Base-by-base conservation (phyloP, 2,113 vertebrate genomes). In the Hemichromis elongatus region DNA sequence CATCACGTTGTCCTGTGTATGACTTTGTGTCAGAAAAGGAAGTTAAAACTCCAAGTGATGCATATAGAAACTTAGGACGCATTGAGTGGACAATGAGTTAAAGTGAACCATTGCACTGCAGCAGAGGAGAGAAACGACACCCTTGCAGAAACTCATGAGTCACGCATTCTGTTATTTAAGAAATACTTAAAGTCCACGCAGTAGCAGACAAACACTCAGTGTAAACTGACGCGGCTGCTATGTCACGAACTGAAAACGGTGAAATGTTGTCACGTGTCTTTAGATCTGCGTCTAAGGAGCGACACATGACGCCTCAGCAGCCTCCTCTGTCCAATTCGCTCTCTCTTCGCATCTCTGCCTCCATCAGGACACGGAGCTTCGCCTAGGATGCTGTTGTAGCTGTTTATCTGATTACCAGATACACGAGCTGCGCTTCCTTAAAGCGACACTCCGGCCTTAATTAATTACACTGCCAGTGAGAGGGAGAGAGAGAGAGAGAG, bases 301-400 rank as follows among this genome's bases (percentile, higher is more conserved):
- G 86, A 45, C n/a, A 45, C 53, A 14, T 70, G 2, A 73, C 21
- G 40, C 70, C 56, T 59, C 50, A 37, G 56, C 50, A 37, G 10
- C 42, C 57, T 24, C 84, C 28, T 63, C 18, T 63, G 9, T 37
- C 30, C 37, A 24, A 21, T 37, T 68, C n/a, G 2, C 63, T 68
- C 73, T 47, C 80, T 70, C 50, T 42, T 35, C 61, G 77, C 75
- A 30, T 52, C 85, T 28, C 18, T 54, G 50, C 26, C 73, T 85
- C 79, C 77, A 63, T 28, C 73, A 50, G 80, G 37, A 42, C 24
- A 26, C 77, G 16, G 16, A 89, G 88, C 89, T 90, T 85, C 90
- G 79, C 90, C 91, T 94, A 81, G 68, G 80, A 78, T 90, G 79
- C 75, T 90, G 78, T 84, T 79, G 81, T 81, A 79, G 37, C 77